These are phyloP conservation scores for Ellobius talpinus DNA, from an alignment of 2,113 vertebrate genomes.

Conservation along the genomic window DNA sequence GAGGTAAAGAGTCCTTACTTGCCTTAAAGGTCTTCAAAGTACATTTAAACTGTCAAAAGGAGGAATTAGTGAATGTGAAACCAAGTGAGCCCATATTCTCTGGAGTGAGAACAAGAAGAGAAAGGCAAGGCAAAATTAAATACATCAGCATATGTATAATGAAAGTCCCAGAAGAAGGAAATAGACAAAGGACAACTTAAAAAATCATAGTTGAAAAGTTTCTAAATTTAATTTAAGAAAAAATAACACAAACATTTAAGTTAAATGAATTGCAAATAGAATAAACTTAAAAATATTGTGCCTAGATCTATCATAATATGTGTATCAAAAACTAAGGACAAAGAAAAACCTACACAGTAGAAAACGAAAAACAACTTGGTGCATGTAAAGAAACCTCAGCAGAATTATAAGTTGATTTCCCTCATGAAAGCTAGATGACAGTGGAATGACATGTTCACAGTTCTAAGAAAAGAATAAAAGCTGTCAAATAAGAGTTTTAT, in stretches of 20 bases:
- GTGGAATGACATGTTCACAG: neutral
- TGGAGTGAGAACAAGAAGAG: neutral
- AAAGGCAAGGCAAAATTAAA: neutral
- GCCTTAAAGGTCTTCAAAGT: neutral
- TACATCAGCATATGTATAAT: neutral
- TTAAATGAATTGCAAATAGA: neutral
- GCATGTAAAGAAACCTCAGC: neutral
- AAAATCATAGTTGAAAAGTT: neutral
- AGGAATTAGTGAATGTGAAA: neutral
- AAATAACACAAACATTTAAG: neutral
- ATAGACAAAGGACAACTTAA: neutral
- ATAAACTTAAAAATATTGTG: neutral
- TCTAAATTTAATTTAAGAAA: neutral
- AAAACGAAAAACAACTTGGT: neutral
- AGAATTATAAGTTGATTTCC: neutral
- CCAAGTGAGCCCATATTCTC: neutral
- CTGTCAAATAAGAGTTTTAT: neutral
- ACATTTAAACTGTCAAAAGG: neutral
- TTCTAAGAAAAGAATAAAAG: neutral
- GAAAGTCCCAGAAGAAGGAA: neutral
- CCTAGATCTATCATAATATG: neutral
- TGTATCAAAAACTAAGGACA: neutral
- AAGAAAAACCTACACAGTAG: neutral
- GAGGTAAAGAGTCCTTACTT: neutral
- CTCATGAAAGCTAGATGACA: neutral